Percentiles rank a stretch among this genome's conserved stretches.
Evolutionary conservation across 2,888 invertebrate genomes (phyloP).

Genomic region (Marronus borbonicus): DNA sequence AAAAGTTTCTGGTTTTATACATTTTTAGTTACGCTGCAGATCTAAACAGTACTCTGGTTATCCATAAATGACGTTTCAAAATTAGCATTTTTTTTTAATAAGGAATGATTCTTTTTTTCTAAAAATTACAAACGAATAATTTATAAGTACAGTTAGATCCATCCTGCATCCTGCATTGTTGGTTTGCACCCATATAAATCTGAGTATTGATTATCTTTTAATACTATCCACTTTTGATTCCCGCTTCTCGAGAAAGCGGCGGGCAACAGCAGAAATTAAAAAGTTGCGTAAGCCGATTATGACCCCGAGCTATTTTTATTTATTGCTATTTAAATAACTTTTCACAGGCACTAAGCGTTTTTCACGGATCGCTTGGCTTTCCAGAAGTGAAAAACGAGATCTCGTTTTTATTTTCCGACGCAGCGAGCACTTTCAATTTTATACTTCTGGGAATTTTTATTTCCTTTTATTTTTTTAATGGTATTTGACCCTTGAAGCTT

Average conservation of each 20-base stretch:
- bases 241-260: background rate
- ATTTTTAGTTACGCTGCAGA: too few relatives aligned
- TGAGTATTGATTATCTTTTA: too few relatives aligned
- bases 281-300: slow-evolving; percentile 7
- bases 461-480: background rate
- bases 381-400: slow-evolving; percentile 7
- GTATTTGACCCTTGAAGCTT: slow-evolving; percentile 1
- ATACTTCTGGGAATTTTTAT: slow-evolving; percentile 1
- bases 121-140: background rate
- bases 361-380: slow-evolving; percentile 2
- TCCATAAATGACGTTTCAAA: too few relatives aligned
- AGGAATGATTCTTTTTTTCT: too few relatives aligned
- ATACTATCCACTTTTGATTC: background rate
- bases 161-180: too few relatives aligned
- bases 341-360: background rate
- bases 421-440: slow-evolving; percentile 6
- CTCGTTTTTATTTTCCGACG: slow-evolving; percentile 1
- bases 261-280: background rate
- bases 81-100: too few relatives aligned
- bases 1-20: too few relatives aligned
- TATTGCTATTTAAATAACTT: slow-evolving; percentile 17
- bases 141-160: too few relatives aligned
- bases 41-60: too few relatives aligned
- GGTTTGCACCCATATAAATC: too few relatives aligned
- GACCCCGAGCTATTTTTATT: background rate